Percentiles rank a stretch among this genome's conserved stretches.
These are phyloP conservation scores for Gasteruption jaculator DNA, from an alignment of 2,888 invertebrate species.

Conservation along the genomic window DNA sequence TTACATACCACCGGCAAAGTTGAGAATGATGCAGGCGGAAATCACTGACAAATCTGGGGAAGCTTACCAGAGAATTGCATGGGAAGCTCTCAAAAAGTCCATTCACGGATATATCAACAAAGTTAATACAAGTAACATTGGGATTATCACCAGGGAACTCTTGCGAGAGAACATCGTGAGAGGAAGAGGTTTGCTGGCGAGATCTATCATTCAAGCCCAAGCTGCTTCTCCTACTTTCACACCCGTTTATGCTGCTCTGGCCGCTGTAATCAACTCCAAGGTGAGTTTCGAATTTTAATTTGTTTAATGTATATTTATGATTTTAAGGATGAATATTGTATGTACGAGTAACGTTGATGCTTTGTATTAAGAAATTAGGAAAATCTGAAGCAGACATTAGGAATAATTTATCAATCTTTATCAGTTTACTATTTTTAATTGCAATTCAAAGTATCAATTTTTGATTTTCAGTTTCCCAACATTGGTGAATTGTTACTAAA, in stretches of 20 bases:
- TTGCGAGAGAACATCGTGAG: conserved; percentile 93
- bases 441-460: not conserved
- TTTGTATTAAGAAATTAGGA: too few relatives aligned
- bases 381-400: not conserved
- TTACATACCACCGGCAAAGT: conserved; percentile 96
- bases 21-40: conserved; percentile 91
- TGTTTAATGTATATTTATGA: not conserved
- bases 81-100: conserved; percentile 98
- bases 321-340: too few relatives aligned
- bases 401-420: not conserved
- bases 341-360: not conserved
- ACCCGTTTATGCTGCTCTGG: conserved; percentile 94
- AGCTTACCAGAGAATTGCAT: conserved; percentile 93
- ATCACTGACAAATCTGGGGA: conserved; percentile 94
- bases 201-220: conserved; percentile 96
- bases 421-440: conserved; percentile 9
- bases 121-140: conserved; percentile 92
- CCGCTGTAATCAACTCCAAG: conserved; percentile 92
- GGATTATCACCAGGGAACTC: conserved; percentile 84
- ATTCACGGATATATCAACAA: conserved; percentile 98
- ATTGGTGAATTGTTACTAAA: conserved; percentile 90
- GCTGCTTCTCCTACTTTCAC: conserved; percentile 96
- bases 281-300: conserved; percentile 34
- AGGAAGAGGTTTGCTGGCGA: conserved; percentile 86
- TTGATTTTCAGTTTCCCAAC: conserved; percentile 69